phyloP scores from a whole-genome alignment of 2,113 vertebrate species.

The Tenebrosternarchus preto region DNA sequence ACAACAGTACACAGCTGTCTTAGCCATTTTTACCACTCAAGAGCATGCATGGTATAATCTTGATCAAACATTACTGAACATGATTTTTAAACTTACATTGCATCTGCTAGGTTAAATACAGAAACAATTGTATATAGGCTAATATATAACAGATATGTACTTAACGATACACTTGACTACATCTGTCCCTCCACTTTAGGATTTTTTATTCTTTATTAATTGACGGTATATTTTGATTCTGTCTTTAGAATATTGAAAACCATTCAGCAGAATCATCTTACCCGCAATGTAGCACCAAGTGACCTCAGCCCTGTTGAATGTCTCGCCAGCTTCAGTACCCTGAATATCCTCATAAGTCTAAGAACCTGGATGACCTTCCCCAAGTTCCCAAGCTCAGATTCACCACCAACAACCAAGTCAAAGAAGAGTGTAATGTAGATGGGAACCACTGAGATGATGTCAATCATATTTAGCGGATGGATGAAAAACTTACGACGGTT shows the following conservation, averaged over 20 bases:
- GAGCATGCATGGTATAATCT: not conserved
- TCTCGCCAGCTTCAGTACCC: conserved; percentile 94
- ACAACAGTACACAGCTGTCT: not conserved
- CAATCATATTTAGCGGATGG: conserved; percentile 93
- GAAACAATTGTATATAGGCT: no score
- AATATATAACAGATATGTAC: no score
- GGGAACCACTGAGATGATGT: conserved; percentile 88
- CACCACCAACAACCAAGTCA: conserved; percentile 76
- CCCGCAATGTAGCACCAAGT: conserved; percentile 91
- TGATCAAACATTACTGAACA: no score
- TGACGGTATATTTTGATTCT: conserved; percentile 1
- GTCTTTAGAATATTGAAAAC: not conserved
- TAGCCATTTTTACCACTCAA: no score
- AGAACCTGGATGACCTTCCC: conserved; percentile 93
- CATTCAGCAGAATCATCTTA: conserved; percentile 61
- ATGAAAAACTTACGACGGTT: conserved; percentile 90
- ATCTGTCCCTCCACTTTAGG: not conserved
- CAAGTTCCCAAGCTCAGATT: conserved; percentile 82
- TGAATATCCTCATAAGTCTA: conserved; percentile 93
- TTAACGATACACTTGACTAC: not conserved
- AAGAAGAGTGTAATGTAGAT: conserved; percentile 92
- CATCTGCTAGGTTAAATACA: no score
- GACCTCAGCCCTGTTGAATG: conserved; percentile 95
- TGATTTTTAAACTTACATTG: no score
- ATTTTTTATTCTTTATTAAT: not conserved